Base-by-base conservation (phyloP, 2,888 invertebrate genomes). In the Gonocerus acuteangulatus region DNA sequence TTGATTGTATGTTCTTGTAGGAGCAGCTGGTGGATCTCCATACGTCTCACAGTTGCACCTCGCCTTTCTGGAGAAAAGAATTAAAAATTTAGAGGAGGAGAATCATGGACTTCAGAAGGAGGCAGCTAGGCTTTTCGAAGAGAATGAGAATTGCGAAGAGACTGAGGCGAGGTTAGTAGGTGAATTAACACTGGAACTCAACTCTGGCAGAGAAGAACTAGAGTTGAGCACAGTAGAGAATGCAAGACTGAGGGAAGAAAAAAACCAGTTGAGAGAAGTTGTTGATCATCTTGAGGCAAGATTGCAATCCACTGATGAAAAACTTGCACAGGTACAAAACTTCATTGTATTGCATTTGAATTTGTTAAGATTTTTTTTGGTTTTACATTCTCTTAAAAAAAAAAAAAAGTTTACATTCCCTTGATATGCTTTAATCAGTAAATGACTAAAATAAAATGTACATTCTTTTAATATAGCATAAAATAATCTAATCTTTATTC, bases 111-210 rank as follows among this genome's bases (percentile, higher is more conserved):
- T 95, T 65, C 85, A 89, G 69, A 77, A 80, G 19, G 95, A 95
- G 77, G 90, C 90, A 70, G 77, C 81, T 61, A 83, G 86, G 70
- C 80, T 95, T 72, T 87, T 86, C 60, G 80, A 82, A 69, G 87
- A 90, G 73, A 88, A 95, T 3, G 89, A 89, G 73, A 81, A 82
- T 71, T 86, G 89, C 68, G 96, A 97, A 77, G 89, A 87, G 69
- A 84, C 83, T 70, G 83, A 86, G 78, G 82, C 82, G 72, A 66
- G 62, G 59, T 67, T 67, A 32, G 65, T 67, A 23, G 62, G 62
- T 32, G 67, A 67, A 34, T 65, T 68, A n/a, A 63, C 64, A 2
- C 52, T 45, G 22, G 61, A 65, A 32, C 58, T 65, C 19, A 61
- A 65, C n/a, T 23, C 51, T 18, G 61, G 65, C 32, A 51, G 65